Evolutionary conservation across 2,888 invertebrate species (phyloP).

Genomic region (Polydrusus cervinus): DNA sequence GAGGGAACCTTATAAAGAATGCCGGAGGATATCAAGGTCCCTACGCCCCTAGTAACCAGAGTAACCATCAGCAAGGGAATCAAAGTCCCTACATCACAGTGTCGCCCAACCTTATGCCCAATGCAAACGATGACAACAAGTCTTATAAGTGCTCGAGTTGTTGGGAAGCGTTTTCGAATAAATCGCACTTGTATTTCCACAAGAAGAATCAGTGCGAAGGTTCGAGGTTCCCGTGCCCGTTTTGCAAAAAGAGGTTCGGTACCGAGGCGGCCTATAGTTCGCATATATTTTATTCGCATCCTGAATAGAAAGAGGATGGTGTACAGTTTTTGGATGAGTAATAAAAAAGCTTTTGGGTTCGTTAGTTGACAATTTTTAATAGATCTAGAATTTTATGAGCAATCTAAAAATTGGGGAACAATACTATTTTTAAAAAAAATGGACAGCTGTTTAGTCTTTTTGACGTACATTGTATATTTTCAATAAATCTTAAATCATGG

Average conservation of each 20-base stretch:
- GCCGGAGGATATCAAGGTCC: constrained; percentile 52
- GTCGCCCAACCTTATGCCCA: constrained; percentile 43
- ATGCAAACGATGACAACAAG: constrained; percentile 56
- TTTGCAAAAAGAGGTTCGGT: constrained; percentile 71
- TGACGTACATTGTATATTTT: too few relatives aligned
- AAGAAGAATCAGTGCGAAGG: constrained; percentile 71
- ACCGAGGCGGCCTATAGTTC: constrained; percentile 71
- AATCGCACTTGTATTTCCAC: constrained; percentile 70
- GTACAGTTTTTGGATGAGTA: constrained; percentile 35
- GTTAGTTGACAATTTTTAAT: too few relatives aligned
- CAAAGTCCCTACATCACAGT: constrained; percentile 28
- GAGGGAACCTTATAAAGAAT: constrained; percentile 41
- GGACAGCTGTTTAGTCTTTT: too few relatives aligned
- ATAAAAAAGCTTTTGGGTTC: not conserved
- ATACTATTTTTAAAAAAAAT: too few relatives aligned
- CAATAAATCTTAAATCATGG: too few relatives aligned
- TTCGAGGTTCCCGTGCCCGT: constrained; percentile 70
- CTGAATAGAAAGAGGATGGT: constrained; percentile 63
- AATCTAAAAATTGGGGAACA: too few relatives aligned
- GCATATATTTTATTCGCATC: constrained; percentile 71
- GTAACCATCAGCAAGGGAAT: not conserved
- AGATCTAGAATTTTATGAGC: too few relatives aligned
- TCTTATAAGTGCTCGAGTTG: constrained; percentile 70
- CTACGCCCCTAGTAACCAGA: constrained; percentile 41
- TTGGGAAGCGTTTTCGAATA: constrained; percentile 69